Base-by-base conservation (phyloP, 1,140 invertebrate species). In the Agrilus planipennis region DNA sequence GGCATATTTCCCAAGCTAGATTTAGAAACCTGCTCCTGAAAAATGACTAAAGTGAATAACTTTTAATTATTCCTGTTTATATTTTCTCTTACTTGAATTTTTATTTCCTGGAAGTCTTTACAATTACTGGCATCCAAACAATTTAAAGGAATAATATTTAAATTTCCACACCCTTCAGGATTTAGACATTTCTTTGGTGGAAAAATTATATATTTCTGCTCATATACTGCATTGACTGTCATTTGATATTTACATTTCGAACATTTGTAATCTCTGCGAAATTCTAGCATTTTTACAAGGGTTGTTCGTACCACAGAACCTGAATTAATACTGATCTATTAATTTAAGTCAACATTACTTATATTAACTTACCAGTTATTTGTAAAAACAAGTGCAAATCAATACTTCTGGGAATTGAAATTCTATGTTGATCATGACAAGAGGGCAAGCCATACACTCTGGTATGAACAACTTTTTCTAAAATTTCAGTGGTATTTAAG, bases 91-190 rank as follows among this genome's bases (percentile, higher is more conserved):
- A 78, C 79, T 64, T 86, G 82, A 54, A 87, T 71, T 69, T 88
- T 89, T 14, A 93, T 77, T 72, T 93, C 89, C 66, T 92, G 89
- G 65, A 87, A 91, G 69, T 93, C 89, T 48, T 77, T 77, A 56
- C 77, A 89, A 54, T 81, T 74, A 39, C 73, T 65, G 48, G 75
- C 70, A 34, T 75, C 67, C 27, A 76, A 58, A 16, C 67, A 55
- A 41, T 71, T 68, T 19, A 68, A 56, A 42, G 57, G 62, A 50
- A 60, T 68, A 53, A 72, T 68, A 38, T 62, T 71, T 11, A 62
- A 64, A 53, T 69, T 62, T 50, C 60, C 68, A 60, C 78, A 79
- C 21, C 61, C 63, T 25, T 71, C 69, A 31, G 69, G 64, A 61
- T 78, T 80, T 1, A 60, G 55, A 67, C 81, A 84, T 52, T 63